Base-by-base conservation (phyloP, 1,140 invertebrate species). In the Whitmania pigra region DNA sequence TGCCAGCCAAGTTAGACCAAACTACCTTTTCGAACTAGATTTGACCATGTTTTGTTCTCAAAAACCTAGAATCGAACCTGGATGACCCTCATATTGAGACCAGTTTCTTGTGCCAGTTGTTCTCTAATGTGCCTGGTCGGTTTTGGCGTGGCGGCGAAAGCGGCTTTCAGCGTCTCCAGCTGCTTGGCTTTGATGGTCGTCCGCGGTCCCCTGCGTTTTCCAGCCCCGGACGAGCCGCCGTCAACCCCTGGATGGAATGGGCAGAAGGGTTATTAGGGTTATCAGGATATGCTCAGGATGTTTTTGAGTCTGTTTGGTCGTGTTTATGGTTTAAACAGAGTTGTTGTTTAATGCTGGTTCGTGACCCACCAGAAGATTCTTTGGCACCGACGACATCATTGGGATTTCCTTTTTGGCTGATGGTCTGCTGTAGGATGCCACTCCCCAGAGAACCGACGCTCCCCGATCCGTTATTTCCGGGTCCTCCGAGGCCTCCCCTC, bases 81-180 rank as follows among this genome's bases (percentile, higher is more conserved):
- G 86, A 99, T 99, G 75, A 99, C 96, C 82, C 96, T 87, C 96
- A 99, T 99, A 49, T 94, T 95, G 60, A 99, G 85, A 53, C 95
- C 94, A 2, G 96, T 99, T 83, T 99, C 95, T 83, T 97, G 95
- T 73, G 96, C 95, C 75, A 99, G 86, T 83, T 98, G 94, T 84
- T 99, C 96, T 77, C 96, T 87, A 84, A 99, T 98, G 84, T 99
- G 95, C 78, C 96, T 86, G 67, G 96, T 98, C 2, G 96, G 96
- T 84, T 98, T 99, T 27, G 96, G 96, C 57, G 95, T 98, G 78
- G 94, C 92, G 73, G 93, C 92, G 84, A 99, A 99, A 27, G 96
- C 94, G 67, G 90, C 94, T 75, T 82, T 83, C 36, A 83, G 74
- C 66, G 78, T 79, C 76, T 84, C 83, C 72, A 85, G 92, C 75